phyloP scores from a whole-genome alignment of 2,888 invertebrate species.

The Phragmatobia fuliginosa region DNA sequence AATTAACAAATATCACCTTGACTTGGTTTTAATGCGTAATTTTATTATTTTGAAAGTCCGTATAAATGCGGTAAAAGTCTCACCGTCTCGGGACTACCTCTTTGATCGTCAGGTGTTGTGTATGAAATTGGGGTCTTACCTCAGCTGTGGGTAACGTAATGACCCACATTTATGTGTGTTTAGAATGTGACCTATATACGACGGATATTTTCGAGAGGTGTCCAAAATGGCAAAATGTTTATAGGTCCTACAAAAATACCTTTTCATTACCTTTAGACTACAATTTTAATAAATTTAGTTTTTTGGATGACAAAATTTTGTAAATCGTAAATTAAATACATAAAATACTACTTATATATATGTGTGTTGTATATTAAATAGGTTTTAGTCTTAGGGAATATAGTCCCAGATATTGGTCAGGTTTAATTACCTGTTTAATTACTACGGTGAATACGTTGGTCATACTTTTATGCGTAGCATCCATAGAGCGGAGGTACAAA shows the following conservation, averaged over 20 bases:
- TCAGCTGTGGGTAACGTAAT: slow-evolving; percentile 19
- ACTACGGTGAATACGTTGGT: neutral
- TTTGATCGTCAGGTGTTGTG: slow-evolving; percentile 45
- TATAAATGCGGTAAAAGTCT: slow-evolving; percentile 44
- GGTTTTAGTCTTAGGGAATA: neutral
- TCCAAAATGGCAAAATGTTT: neutral
- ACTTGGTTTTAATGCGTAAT: slow-evolving; percentile 29
- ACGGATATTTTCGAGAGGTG: slow-evolving; percentile 8
- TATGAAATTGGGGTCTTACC: slow-evolving; percentile 24
- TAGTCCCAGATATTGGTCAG: neutral
- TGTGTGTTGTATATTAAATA: too few relatives aligned
- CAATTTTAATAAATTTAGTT: neutral
- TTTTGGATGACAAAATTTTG: too few relatives aligned
- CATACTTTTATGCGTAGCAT: neutral
- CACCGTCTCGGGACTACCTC: slow-evolving; percentile 36
- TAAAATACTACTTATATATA: neutral
- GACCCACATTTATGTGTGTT: slow-evolving; percentile 22
- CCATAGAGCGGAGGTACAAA: too few relatives aligned
- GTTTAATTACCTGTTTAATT: neutral
- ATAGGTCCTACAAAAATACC: neutral
- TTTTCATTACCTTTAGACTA: neutral
- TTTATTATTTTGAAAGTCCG: slow-evolving; percentile 48
- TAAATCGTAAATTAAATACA: too few relatives aligned
- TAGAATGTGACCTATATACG: slow-evolving; percentile 13
- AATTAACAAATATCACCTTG: slow-evolving; percentile 14